Base-by-base conservation (phyloP, 2,113 vertebrate genomes). In the Platysternon megacephalum region DNA sequence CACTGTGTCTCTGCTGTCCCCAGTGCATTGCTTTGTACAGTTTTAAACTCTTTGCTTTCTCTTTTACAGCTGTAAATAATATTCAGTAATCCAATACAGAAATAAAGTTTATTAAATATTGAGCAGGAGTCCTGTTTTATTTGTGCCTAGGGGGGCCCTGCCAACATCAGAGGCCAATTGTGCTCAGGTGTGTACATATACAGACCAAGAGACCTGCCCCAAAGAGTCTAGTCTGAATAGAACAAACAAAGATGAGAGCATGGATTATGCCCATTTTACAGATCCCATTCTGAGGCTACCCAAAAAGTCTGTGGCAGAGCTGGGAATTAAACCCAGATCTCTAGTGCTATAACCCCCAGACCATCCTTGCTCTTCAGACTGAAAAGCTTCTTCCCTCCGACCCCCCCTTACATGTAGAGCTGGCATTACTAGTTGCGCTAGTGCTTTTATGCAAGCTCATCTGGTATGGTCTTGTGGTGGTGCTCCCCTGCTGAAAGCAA, bases 11-110 rank as follows among this genome's bases (percentile, higher is more conserved):
- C 78, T 86, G 91, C 89, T 78, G 5, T 65, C 72, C 80, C 93
- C 90, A 91, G 89, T 96, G 94, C 82, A 13, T 93, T 74, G 94
- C 95, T 95, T 98, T 99, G 98, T 99, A 98, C 97, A 98, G 98
- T 98, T 98, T 98, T 95, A 98, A 98, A 98, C 90, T 85, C 35
- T 48, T 93, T 82, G 93, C 56, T 98, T 99, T 99, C 98, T 99
- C 98, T 98, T 98, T 97, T 98, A 98, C 98, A 98, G 94, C 97
- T 99, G 98, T 99, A 99, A 98, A 98, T 99, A 98, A 98, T 98
- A 97, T 98, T 98, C 98, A 96, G 97, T 98, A 99, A 98, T 98
- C 98, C 98, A 99, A 99, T 98, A 99, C 98, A 97, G 92, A 89
- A 97, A 93, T 98, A 99, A 99, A 99, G 98, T 99, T 98, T 98